Base-by-base conservation (phyloP, 2,797 vertebrate species). In the Muscicapa comitata region DNA sequence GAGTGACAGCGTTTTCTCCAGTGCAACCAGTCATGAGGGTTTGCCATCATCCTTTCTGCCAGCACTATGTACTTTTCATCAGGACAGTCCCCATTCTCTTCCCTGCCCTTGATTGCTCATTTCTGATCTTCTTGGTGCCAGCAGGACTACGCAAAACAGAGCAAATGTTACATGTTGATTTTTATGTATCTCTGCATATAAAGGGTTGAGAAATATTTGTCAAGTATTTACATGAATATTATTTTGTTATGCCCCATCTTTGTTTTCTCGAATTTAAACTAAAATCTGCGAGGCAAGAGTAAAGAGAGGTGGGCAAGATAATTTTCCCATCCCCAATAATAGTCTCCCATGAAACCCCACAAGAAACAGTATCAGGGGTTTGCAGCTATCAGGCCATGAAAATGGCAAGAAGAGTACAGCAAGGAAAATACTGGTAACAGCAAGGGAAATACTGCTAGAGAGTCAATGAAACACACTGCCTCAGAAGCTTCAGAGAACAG, bases 91-190 rank as follows among this genome's bases (percentile, higher is more conserved):
- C 10, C 5, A 18, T 1, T 45, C 5, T 50, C 13, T 61, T 33
- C 6, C 11, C 29, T 40, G 9, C 5, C 23, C 21, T 42, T 63
- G 14, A 4, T 12, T 70, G 14, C 10, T 71, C 20, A 6, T 67
- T 85, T 72, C 21, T 84, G n/a, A n/a, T 65, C 33, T 26, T 78
- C 29, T 14, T 58, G 19, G 13, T 71, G 11, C 17, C 61, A n/a
- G 12, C 1, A 11, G 31, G 20, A 43, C 3, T 24, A 8, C 17
- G 13, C 13, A 51, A 84, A 71, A 1, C 5, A 24, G 2, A 38
- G 10, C 35, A 77, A 73, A 61, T 35, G 6, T 72, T 35, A 33
- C n/a, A 45, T 1, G 0, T 4, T 37, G 1, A 3, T 21, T 54
- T 55, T 47, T 63, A 29, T 70, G 5, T 10, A 42, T 38, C 28